Evolutionary conservation across 2,113 vertebrate genomes (phyloP).

Genomic region (Bubalus kerabau): DNA sequence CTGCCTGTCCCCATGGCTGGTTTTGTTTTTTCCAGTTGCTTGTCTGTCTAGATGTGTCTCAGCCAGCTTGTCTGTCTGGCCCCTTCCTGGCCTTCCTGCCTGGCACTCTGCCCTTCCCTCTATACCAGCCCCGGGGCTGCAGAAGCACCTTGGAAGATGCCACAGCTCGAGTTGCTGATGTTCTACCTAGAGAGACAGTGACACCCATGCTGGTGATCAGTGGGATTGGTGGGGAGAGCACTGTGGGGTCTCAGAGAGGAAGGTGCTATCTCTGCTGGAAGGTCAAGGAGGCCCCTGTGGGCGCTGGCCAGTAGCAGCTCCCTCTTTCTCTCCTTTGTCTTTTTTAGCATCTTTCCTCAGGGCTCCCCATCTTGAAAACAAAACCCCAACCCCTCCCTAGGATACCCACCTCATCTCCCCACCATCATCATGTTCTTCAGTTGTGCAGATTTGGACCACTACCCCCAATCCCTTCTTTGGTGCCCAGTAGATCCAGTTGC

Average conservation of each 20-base stretch:
- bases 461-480: neutral
- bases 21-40: neutral
- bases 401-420: rapidly evolving
- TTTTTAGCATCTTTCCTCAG: neutral
- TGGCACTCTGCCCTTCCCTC: neutral
- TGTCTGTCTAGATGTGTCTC: neutral
- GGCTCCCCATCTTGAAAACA: neutral
- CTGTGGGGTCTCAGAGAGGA: neutral
- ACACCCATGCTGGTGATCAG: rapidly evolving
- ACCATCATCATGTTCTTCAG: neutral
- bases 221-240: rapidly evolving
- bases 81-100: neutral
- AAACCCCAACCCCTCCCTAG: no score
- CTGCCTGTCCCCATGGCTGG: neutral
- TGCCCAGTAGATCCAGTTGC: neutral
- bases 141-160: neutral
- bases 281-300: neutral
- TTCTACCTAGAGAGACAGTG: neutral
- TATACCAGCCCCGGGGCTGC: neutral
- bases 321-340: no score
- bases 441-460: neutral
- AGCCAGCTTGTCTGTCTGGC: neutral
- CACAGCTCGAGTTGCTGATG: rapidly evolving
- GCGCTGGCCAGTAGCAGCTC: neutral
- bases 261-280: neutral